Evolutionary conservation across 2,797 vertebrate genomes (phyloP).

Genomic region (Sebastolobus altivelis): DNA sequence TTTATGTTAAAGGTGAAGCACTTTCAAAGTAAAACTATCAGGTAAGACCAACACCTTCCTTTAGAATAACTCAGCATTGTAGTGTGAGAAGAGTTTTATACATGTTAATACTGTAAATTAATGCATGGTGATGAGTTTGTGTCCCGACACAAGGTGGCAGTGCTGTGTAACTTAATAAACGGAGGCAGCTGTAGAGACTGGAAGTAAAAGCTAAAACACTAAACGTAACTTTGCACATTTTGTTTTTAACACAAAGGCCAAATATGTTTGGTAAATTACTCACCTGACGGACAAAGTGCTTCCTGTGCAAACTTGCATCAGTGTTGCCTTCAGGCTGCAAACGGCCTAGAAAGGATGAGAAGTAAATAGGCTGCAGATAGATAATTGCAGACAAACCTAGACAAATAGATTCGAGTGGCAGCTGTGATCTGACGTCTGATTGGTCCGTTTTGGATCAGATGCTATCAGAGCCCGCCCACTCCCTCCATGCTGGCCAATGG

Average conservation of each 20-base stretch:
- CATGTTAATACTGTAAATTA: not conserved
- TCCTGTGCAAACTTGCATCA: not conserved
- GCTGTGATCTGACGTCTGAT: constrained; percentile 24
- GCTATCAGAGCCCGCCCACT: constrained; percentile 47
- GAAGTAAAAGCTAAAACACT: not conserved
- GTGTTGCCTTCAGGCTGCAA: constrained; percentile 8
- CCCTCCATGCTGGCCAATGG: constrained; percentile 32
- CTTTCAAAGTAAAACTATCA: not conserved
- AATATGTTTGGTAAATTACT: not conserved
- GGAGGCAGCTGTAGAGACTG: fast-evolving
- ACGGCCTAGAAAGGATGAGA: not conserved
- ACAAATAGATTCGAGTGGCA: constrained; percentile 51
- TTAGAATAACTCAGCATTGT: not conserved
- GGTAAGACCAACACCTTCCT: constrained; percentile 12
- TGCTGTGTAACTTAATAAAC: constrained; percentile 2
- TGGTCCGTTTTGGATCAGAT: constrained; percentile 72
- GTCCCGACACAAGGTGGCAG: constrained; percentile 52
- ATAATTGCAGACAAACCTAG: constrained; percentile 14
- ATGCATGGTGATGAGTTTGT: no score
- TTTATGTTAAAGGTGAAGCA: not conserved
- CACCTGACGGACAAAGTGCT: not conserved
- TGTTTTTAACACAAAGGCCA: not conserved
- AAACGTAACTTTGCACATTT: fast-evolving
- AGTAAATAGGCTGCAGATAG: constrained; percentile 8
- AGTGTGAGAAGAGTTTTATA: no score